Conservation (phyloP, 2,113 vertebrate species). For the Halichoeres trimaculatus region DNA sequence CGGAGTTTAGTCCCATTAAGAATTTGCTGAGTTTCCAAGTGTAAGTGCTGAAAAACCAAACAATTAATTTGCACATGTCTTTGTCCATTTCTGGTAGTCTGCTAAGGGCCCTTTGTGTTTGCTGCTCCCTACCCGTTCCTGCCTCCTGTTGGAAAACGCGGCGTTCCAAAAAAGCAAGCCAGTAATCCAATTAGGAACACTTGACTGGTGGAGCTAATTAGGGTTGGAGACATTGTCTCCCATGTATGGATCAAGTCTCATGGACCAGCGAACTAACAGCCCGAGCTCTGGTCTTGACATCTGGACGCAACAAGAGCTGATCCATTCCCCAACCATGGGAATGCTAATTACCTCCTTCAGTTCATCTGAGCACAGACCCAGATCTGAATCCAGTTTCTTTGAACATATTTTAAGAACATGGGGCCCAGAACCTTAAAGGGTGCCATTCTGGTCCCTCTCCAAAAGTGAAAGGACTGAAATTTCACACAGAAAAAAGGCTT, state of each 20-base stretch:
- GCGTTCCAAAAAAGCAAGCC: slow-evolving; percentile 43
- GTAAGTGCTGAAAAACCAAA: slow-evolving; percentile 14
- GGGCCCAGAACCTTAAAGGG: neutral
- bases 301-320: slow-evolving; percentile 59
- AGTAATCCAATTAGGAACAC: slow-evolving; percentile 80
- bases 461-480: slow-evolving; percentile 22
- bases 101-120: slow-evolving; percentile 8
- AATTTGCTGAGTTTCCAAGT: neutral
- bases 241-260: slow-evolving; percentile 68
- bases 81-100: slow-evolving; percentile 7
- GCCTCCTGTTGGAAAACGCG: slow-evolving; percentile 16
- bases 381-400: slow-evolving; percentile 18
- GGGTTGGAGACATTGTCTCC: slow-evolving; percentile 61
- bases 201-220: slow-evolving; percentile 80
- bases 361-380: slow-evolving; percentile 15
- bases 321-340: slow-evolving; percentile 47
- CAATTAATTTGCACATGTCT: slow-evolving; percentile 6
- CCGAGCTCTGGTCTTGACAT: slow-evolving; percentile 52
- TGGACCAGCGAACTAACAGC: slow-evolving; percentile 62
- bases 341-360: slow-evolving; percentile 63
- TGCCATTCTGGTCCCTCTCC: slow-evolving; percentile 10
- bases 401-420: slow-evolving; percentile 29
- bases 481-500: slow-evolving; percentile 42
- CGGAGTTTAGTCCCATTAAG: slow-evolving; percentile 3
- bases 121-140: neutral